Percentiles rank a stretch among this genome's conserved stretches.
phyloP scores from a whole-genome alignment of 2,888 invertebrate species.

The Drosophila macrothrix region DNA sequence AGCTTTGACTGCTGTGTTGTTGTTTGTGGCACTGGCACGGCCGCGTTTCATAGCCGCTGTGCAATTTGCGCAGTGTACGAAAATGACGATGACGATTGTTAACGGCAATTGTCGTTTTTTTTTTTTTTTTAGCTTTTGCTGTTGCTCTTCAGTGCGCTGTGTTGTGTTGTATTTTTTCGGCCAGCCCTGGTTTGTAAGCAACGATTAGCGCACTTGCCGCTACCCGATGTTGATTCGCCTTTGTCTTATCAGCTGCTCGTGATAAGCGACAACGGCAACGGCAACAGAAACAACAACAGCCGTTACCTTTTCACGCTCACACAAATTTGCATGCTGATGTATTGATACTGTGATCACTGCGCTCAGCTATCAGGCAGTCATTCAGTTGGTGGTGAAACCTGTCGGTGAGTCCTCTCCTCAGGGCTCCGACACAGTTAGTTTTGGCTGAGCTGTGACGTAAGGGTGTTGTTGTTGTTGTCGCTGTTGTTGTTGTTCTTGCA shows the following conservation, averaged over 20 bases:
- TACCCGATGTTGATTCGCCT: conserved; percentile 33
- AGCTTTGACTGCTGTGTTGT: conserved; percentile 51
- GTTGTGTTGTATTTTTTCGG: conserved; percentile 37
- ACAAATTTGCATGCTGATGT: conserved; percentile 46
- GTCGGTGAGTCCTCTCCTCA: conserved; percentile 24
- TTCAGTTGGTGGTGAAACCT: conserved; percentile 8
- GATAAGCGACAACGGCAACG: conserved; percentile 57
- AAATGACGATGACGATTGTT: conserved; percentile 73
- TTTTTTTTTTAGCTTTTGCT: conserved; percentile 3
- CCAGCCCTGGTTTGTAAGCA: conserved; percentile 64
- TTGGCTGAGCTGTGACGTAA: conserved; percentile 33
- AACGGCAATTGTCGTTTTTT: conserved; percentile 73
- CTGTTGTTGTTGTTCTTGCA: conserved; percentile 1
- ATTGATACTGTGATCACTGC: conserved; percentile 40
- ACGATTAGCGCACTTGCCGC: conserved; percentile 68
- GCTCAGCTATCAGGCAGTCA: conserved; percentile 18
- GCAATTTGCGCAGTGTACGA: conserved; percentile 77
- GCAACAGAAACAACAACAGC: conserved; percentile 26
- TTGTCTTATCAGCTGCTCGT: conserved; percentile 66
- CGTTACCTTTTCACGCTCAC: conserved; percentile 38
- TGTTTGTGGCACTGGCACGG: conserved; percentile 69
- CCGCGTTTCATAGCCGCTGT: conserved; percentile 74
- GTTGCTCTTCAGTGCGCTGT: conserved; percentile 3
- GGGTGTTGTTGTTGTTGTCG: not conserved
- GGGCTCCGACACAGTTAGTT: conserved; percentile 16